Conservation (phyloP, 2,113 vertebrate genomes). For the Siniperca knerii region DNA sequence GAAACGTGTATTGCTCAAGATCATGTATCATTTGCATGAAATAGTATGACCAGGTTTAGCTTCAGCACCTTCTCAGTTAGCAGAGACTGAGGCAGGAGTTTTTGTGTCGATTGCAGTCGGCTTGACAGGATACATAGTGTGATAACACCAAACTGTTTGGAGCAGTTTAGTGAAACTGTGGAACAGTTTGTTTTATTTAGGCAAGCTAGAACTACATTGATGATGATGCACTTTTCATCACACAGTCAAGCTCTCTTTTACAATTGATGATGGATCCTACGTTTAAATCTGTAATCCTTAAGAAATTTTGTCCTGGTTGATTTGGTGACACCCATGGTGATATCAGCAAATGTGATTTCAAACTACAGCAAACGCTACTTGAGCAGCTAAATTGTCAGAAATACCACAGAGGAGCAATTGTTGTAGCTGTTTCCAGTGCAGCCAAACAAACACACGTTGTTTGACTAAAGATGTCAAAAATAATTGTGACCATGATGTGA, state of each 20-base stretch:
- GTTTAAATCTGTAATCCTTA: slow-evolving; percentile 1
- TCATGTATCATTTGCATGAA: slow-evolving; percentile 3
- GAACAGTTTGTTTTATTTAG: slow-evolving; percentile 56
- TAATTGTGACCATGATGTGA: not conserved
- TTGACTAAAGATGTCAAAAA: not conserved
- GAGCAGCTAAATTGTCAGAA: not conserved
- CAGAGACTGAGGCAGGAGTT: slow-evolving; percentile 39
- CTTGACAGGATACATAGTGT: slow-evolving; percentile 61
- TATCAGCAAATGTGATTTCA: not conserved
- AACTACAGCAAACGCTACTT: not conserved
- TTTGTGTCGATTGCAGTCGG: slow-evolving; percentile 48
- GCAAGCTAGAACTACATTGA: slow-evolving; percentile 22
- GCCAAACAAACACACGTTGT: not conserved
- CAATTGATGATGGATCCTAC: not conserved
- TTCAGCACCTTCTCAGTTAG: slow-evolving; percentile 32
- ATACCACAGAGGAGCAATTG: not conserved
- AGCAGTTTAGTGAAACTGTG: slow-evolving; percentile 56
- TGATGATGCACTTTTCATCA: slow-evolving; percentile 20
- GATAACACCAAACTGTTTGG: slow-evolving; percentile 65
- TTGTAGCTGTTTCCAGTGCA: not conserved
- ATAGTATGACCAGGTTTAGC: slow-evolving; percentile 17
- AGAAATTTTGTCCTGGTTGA: not conserved
- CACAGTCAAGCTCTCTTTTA: slow-evolving; percentile 6
- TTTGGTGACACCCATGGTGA: not conserved
- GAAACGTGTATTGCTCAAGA: not conserved